A percentile compares a stretch with the other conserved stretches of the same genome.
Evolutionary conservation across 1,140 invertebrate genomes (phyloP).

Genomic region (Yoshiicerus persimilis): DNA sequence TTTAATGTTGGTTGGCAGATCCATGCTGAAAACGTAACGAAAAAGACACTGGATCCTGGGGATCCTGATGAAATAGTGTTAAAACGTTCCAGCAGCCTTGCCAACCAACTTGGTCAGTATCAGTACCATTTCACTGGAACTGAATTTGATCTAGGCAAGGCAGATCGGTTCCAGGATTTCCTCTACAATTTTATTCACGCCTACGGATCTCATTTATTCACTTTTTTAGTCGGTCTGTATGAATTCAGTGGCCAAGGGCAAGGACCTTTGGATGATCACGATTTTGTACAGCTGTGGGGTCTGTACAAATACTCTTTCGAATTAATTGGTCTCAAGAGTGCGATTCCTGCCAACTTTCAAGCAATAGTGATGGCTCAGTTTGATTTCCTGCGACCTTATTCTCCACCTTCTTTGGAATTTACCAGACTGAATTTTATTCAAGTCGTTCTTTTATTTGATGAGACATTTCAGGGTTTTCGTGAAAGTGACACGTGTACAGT

Average conservation of each 20-base stretch:
- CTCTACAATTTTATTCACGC: not conserved
- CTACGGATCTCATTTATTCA: not conserved
- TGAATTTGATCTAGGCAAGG: not conserved
- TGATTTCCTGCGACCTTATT: not conserved
- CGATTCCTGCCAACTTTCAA: not conserved
- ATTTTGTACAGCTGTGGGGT: not conserved
- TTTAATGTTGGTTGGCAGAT: not conserved
- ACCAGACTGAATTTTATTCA: not conserved
- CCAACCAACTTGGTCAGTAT: not conserved
- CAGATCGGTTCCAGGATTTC: not conserved
- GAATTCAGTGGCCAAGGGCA: not conserved
- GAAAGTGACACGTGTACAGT: not conserved
- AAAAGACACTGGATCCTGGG: not conserved
- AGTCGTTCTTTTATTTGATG: not conserved
- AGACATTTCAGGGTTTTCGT: not conserved
- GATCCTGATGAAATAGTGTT: not conserved
- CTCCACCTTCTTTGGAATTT: not conserved
- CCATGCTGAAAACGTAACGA: not conserved
- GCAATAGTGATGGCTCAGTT: not conserved
- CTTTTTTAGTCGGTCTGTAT: not conserved
- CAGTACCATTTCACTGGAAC: not conserved
- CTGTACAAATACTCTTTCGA: not conserved
- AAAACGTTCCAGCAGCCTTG: not conserved
- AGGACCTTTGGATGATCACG: not conserved
- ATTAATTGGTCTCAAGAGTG: not conserved